A percentile compares a stretch with the other conserved stretches of the same genome.
Evolutionary conservation across 23 tunicate species (phyloP).

Genomic region (Styela plicata): DNA sequence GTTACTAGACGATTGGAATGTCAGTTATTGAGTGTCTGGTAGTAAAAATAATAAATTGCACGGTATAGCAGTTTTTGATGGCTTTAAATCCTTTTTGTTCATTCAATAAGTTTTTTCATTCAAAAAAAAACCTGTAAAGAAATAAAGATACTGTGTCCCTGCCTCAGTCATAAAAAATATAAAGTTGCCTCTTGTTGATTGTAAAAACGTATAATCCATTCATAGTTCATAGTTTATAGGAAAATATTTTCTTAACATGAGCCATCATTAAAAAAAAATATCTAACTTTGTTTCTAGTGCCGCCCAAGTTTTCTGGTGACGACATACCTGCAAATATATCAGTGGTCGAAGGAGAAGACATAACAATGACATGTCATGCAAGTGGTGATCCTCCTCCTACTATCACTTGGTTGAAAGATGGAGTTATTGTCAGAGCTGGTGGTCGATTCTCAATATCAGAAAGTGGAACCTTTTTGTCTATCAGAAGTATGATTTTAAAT

Average conservation of each 20-base stretch:
- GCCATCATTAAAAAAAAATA: too few relatives aligned
- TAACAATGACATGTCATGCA: conserved; percentile 77
- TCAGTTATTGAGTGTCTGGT: too few relatives aligned
- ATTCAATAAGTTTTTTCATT: too few relatives aligned
- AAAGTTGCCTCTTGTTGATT: too few relatives aligned
- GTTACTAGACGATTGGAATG: too few relatives aligned
- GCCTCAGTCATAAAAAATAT: too few relatives aligned
- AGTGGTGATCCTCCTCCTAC: conserved; percentile 89
- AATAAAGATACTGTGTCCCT: too few relatives aligned
- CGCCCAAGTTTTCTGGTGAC: conserved; percentile 64
- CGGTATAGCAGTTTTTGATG: too few relatives aligned
- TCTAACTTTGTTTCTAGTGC: conserved; percentile 67
- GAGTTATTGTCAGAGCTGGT: conserved; percentile 19
- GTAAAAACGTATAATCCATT: neutral
- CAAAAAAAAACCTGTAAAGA: too few relatives aligned
- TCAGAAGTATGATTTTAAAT: neutral
- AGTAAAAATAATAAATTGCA: too few relatives aligned
- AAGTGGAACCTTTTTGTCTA: neutral
- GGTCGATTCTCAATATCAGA: conserved; percentile 8
- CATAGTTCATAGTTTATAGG: neutral
- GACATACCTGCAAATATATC: conserved; percentile 34
- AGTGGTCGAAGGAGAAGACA: conserved; percentile 65
- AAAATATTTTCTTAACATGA: too few relatives aligned
- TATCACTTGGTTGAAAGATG: conserved; percentile 87
- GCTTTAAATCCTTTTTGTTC: too few relatives aligned